phyloP scores from a whole-genome alignment of 2,888 invertebrate genomes.

The Cybosia mesomella region DNA sequence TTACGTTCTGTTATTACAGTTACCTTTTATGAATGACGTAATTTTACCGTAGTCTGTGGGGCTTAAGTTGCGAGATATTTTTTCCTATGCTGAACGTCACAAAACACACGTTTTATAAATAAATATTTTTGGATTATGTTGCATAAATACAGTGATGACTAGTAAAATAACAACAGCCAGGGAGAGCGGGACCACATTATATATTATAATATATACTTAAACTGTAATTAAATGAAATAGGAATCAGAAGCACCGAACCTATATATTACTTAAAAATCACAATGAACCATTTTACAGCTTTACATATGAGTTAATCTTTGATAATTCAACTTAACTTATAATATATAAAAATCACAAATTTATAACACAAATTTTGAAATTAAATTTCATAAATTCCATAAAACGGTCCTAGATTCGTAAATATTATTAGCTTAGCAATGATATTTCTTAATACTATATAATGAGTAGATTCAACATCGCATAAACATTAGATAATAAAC shows the following conservation, averaged over 20 bases:
- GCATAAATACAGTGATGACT: slow-evolving; percentile 34
- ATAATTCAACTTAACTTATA: neutral
- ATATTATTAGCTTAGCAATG: neutral
- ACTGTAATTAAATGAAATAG: slow-evolving; percentile 38
- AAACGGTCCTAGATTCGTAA: slow-evolving; percentile 1
- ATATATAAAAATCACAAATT: neutral
- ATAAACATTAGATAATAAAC: slow-evolving; percentile 8
- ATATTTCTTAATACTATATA: neutral
- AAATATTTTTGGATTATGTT: slow-evolving; percentile 2
- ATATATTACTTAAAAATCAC: slow-evolving; percentile 25
- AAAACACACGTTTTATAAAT: neutral
- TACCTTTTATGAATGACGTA: neutral
- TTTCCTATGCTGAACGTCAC: neutral
- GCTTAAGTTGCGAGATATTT: too few relatives aligned
- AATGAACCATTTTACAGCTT: slow-evolving; percentile 14
- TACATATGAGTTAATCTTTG: slow-evolving; percentile 3
- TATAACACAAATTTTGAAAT: slow-evolving; percentile 9
- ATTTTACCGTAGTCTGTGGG: too few relatives aligned
- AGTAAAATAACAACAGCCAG: slow-evolving; percentile 31
- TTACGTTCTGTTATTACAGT: neutral
- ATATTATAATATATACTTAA: slow-evolving; percentile 18
- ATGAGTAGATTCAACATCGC: slow-evolving; percentile 18
- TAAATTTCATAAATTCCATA: neutral
- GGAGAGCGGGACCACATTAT: slow-evolving; percentile 1
- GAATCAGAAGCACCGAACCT: slow-evolving; percentile 49